phyloP scores from a whole-genome alignment of 2,888 invertebrate genomes.

The Cryptocheilus praepositus region DNA sequence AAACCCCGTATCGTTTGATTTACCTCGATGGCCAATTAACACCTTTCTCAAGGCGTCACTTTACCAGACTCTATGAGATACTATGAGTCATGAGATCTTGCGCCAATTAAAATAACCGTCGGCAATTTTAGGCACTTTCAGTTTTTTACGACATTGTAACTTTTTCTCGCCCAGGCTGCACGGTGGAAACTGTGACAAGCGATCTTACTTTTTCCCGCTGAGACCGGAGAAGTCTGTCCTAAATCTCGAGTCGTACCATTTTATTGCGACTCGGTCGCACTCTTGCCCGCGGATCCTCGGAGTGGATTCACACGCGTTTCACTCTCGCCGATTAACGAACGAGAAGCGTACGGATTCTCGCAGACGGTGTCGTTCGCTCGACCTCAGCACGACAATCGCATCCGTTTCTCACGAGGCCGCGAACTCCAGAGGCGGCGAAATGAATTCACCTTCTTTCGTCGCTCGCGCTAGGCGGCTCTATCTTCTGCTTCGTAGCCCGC shows the following conservation, averaged over 20 bases:
- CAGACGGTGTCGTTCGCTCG: constrained; percentile 19
- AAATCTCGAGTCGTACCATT: too few relatives aligned
- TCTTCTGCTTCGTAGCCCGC: constrained; percentile 40
- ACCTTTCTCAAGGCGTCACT: background rate
- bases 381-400: constrained; percentile 34
- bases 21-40: constrained; percentile 19
- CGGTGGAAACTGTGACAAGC: too few relatives aligned
- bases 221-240: too few relatives aligned
- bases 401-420: constrained; percentile 45
- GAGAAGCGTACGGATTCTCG: background rate
- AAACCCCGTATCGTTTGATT: background rate
- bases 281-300: constrained; percentile 15
- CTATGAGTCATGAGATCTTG: too few relatives aligned
- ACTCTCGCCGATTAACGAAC: constrained; percentile 31
- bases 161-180: too few relatives aligned
- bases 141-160: too few relatives aligned
- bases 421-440: constrained; percentile 18
- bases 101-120: too few relatives aligned
- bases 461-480: constrained; percentile 14
- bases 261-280: background rate
- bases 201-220: too few relatives aligned
- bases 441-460: constrained; percentile 16
- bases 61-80: too few relatives aligned
- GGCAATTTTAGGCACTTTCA: too few relatives aligned
- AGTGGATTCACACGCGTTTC: constrained; percentile 37